Base-by-base conservation (phyloP, 1,140 invertebrate species). In the Chrysomallon squamiferum region DNA sequence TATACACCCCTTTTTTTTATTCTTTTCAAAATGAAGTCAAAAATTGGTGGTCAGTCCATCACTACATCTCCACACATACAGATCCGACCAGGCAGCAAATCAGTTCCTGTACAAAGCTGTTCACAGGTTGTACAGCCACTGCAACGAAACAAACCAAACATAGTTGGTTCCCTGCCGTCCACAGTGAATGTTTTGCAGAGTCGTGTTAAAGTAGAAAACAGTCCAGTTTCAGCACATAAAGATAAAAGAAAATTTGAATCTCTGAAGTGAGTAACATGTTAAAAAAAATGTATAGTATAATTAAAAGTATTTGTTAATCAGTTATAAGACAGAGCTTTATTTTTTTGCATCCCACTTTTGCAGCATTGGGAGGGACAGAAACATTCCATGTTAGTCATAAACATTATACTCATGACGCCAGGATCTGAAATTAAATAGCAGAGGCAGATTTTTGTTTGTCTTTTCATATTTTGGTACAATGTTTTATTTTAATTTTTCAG, bases 201-300 rank as follows among this genome's bases (percentile, higher is more conserved):
- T 50, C 49, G 49, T 18, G 43, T 60, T 29, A 65, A 68, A 18
- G 57, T 45, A 15, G 50, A 35, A 52, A 41, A 62, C 25, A 47
- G 25, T 56, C 61, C 62, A 3, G 71, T 33, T 32, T 47, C 69
- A 65, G 65, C 70, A 25, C 77, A 78, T 65, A 79, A 75, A 59
- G 78, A 81, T 47, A 83, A 81, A 61, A 70, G 78, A 33, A 81
- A 82, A 73, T 83, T 75, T 74, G 83, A 84, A 63, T 75, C 81
- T 54, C 66, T 83, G 35, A 84, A 83, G 83, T 84, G 66, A 77
- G 82, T 70, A 0, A 20, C 27, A 18, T 29, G 6, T 49, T 27
- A 15, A 50, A 20, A 9, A n/a, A 22, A 2, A 27, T 50, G 18
- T 62, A 15, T 11, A 29, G 11, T 49, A 18, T 49, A 62, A 22